Base-by-base conservation (phyloP, 2,113 vertebrate genomes). In the Perca fluviatilis region DNA sequence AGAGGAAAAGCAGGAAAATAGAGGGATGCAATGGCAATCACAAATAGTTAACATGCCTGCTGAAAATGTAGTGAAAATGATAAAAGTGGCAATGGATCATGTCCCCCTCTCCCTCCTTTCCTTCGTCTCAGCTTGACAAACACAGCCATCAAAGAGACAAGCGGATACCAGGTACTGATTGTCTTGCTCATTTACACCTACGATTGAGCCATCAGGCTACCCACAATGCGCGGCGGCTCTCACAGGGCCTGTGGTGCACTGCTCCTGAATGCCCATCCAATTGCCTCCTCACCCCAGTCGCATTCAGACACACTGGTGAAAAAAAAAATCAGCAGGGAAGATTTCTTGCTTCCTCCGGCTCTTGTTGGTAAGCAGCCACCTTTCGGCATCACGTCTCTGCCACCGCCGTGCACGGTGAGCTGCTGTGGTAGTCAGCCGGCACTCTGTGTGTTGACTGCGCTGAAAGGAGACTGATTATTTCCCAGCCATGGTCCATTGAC, bases 131-230 rank as follows among this genome's bases (percentile, higher is more conserved):
- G 46, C 58, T 57, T 73, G 46, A 49, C 27, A 62, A 79, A 69
- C 76, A 72, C 57, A 77, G 72, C 71, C 65, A 66, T 92, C 84
- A 80, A 69, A 33, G 57, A 89, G 60, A 80, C 63, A 73, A 85
- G 78, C 25, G n/a, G 77, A 77, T 57, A 56, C 75, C 74, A 74
- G 70, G 73, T 75, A 76, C 86, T 70, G 82, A 84, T 86, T 56
- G 67, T 69, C 78, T 60, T 8, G 49, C 74, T 85, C 75, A 75
- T 86, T 83, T 83, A 77, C 73, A 86, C 58, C 70, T 30, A 60
- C 47, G 71, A 88, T 91, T 83, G 86, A 90, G 82, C 75, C 86
- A 68, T 91, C 88, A 81, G 70, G 63, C 50, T 75, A 80, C 79
- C 86, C 88, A 82, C 84, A 79, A 86, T 85, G 85, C 86, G 69